Conservation (phyloP, 2,797 vertebrate species). For the Merluccius polli region DNA sequence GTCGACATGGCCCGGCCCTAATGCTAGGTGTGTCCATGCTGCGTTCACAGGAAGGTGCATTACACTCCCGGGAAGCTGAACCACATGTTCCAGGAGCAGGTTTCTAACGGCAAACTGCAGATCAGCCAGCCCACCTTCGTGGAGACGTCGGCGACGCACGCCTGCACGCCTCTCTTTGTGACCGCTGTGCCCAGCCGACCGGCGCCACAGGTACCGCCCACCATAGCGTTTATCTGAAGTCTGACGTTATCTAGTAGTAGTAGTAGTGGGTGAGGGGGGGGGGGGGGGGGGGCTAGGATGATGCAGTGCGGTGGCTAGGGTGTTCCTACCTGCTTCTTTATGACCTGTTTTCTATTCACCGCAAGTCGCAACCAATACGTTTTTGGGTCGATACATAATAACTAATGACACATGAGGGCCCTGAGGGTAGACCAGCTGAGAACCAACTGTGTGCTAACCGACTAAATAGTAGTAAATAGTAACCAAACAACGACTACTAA, state of each 20-base stretch:
- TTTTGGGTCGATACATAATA: no score
- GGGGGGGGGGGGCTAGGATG: no score
- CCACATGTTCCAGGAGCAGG: slow-evolving; percentile 59
- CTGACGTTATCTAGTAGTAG: background rate
- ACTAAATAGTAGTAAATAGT: no score
- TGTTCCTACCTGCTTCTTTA: no score
- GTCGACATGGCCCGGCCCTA: background rate
- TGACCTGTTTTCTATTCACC: no score
- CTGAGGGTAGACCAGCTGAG: no score
- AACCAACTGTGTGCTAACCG: no score
- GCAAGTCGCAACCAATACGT: no score
- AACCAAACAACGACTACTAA: no score
- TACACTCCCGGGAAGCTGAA: slow-evolving; percentile 59
- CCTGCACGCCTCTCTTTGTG: slow-evolving; percentile 16
- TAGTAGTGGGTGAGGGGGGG: no score
- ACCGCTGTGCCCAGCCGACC: slow-evolving; percentile 34
- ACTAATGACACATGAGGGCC: no score
- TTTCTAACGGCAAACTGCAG: slow-evolving; percentile 15
- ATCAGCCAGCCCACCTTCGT: slow-evolving; percentile 60
- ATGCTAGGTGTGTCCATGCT: background rate
- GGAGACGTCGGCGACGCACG: slow-evolving; percentile 46
- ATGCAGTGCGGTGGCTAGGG: no score
- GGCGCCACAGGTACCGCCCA: slow-evolving; percentile 55
- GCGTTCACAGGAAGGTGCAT: slow-evolving; percentile 55
- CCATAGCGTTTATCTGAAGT: background rate